Conservation (phyloP, 1,140 invertebrate species). For the Eriocheir sinensis region DNA sequence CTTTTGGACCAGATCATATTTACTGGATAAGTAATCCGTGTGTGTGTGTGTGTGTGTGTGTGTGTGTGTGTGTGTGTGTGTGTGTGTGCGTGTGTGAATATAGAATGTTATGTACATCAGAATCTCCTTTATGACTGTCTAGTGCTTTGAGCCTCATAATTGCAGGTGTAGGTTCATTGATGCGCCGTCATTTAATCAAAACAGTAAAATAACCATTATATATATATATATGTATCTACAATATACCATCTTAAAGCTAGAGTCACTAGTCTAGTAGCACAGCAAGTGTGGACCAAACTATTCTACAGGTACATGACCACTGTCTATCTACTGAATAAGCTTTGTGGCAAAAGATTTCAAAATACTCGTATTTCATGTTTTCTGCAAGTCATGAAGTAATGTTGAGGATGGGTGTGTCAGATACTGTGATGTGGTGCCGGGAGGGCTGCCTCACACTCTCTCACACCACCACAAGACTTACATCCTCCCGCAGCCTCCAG, state of each 20-base stretch:
- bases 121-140: neutral
- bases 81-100: too few species aligned
- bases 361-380: too few species aligned
- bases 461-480: too few species aligned
- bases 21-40: too few species aligned
- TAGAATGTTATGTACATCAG: neutral
- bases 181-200: neutral
- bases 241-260: neutral
- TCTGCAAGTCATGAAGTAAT: neutral
- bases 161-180: neutral
- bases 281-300: neutral
- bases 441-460: too few species aligned
- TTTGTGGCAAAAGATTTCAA: neutral
- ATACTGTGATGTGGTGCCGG: neutral
- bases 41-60: too few species aligned
- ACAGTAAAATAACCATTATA: neutral
- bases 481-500: too few species aligned
- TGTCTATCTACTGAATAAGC: neutral
- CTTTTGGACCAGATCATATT: too few species aligned
- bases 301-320: neutral
- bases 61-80: too few species aligned
- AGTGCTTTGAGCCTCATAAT: neutral
- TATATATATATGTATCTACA: neutral
- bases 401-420: neutral
- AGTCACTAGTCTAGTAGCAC: neutral